Base-by-base conservation (phyloP, 2,797 vertebrate genomes). In the Rachycentron canadum region DNA sequence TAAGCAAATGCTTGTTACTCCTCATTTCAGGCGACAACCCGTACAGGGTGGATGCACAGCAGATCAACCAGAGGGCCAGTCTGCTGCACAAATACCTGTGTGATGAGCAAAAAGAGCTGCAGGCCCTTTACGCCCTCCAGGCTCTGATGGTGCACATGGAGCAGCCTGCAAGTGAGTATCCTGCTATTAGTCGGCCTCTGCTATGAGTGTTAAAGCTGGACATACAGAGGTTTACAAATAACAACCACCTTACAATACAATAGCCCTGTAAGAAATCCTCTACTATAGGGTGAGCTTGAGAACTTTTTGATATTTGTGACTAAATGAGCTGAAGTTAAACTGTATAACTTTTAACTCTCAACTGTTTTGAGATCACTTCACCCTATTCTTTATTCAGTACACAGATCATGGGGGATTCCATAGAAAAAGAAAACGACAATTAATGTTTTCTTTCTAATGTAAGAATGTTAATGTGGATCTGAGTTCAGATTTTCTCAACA, bases 141-240 rank as follows among this genome's bases (percentile, higher is more conserved):
- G 97, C 97, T 73, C 96, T 99, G 74, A 97, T 99, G 95, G 97
- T 99, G 87, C 96, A 96, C 89, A 95, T 99, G 95, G 98, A 99
- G 86, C 98, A 99, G 91, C 98, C 98, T 66, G 95, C 98, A 47
- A 98, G 98, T 99, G 94, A 97, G 98, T 98, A n/a, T 67, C 12
- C 9, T 36, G 21, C 45, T 38, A 1, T 13, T 23, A 1, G 25
- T 80, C 25, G 30, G 7, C 8, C 17, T 30, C n/a, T 10, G 1
- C 0, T 13, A 26, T 12, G 11, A 41, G 53, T 53, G 62, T 25
- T 16, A 3, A 3, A 53, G 21, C 61, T n/a, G n/a, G 17, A n/a
- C 0, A 7, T 47, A 12, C 8, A 57, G 32, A 32, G 23, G 11
- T 21, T 17, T 16, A 13, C 10, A 23, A 5, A 61, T 7, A 25